Conservation (phyloP, 2,797 vertebrate species). For the Amblyraja radiata region DNA sequence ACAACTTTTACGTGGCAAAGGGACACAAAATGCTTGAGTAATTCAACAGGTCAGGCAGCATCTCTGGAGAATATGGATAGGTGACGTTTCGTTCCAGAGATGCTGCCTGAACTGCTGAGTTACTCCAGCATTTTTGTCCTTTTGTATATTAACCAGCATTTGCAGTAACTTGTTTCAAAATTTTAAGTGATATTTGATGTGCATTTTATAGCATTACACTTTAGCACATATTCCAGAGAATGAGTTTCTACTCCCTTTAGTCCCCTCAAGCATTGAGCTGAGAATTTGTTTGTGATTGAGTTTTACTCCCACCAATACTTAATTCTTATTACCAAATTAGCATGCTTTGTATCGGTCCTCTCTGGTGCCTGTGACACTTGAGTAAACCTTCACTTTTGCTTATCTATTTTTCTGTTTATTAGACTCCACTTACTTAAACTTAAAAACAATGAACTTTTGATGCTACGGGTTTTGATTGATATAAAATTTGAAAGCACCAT, state of each 20-base stretch:
- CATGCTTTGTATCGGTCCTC: not conserved
- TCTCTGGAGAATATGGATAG: too few relatives aligned
- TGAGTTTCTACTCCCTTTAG: not conserved
- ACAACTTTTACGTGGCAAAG: too few relatives aligned
- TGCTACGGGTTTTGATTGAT: not conserved
- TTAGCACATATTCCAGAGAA: too few relatives aligned
- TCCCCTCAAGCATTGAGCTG: not conserved
- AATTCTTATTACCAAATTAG: not conserved
- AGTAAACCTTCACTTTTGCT: not conserved
- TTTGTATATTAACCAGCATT: too few relatives aligned
- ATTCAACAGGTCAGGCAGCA: too few relatives aligned
- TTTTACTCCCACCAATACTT: not conserved
- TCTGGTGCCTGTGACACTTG: not conserved
- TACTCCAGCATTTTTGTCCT: too few relatives aligned
- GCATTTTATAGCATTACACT: too few relatives aligned
- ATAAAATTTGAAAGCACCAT: not conserved
- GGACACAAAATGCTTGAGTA: too few relatives aligned
- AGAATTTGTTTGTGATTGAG: not conserved
- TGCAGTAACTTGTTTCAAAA: too few relatives aligned
- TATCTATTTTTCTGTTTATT: not conserved
- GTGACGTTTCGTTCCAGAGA: too few relatives aligned
- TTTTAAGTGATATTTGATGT: too few relatives aligned
- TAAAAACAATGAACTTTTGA: conserved; percentile 14
- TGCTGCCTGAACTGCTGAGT: too few relatives aligned
- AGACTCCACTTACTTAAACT: not conserved